Evolutionary conservation across 2,888 invertebrate species (phyloP).

Genomic region (Leucania comma): DNA sequence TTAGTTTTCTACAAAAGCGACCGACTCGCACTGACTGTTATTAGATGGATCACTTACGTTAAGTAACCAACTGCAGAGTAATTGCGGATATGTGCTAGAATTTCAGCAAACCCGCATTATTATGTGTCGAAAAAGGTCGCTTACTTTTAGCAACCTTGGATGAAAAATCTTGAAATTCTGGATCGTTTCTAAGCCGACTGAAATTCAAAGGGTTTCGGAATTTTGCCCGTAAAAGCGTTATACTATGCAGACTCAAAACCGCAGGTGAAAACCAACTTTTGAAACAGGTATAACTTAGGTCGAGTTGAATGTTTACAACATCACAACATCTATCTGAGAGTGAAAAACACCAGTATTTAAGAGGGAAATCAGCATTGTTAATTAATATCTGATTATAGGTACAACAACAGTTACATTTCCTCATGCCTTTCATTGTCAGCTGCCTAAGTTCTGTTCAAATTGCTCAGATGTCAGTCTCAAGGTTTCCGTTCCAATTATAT

Average conservation of each 20-base stretch:
- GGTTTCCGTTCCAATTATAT: constrained; percentile 20
- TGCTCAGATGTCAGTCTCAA: constrained; percentile 14
- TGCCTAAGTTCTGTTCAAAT: not conserved
- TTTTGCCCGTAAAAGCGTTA: constrained; percentile 16
- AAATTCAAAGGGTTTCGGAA: constrained; percentile 22
- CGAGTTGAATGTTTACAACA: constrained; percentile 2
- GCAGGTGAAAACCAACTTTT: constrained; percentile 13
- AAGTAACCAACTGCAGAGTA: constrained; percentile 2
- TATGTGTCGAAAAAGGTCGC: constrained; percentile 6
- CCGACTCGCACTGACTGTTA: not conserved
- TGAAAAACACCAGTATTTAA: not conserved
- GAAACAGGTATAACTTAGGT: not conserved
- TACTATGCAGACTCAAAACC: constrained; percentile 9
- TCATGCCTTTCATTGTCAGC: constrained; percentile 6
- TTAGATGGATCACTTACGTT: not conserved
- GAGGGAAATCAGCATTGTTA: not conserved
- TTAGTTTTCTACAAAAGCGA: not conserved
- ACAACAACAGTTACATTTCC: not conserved
- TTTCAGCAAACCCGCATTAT: constrained; percentile 1
- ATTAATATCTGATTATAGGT: constrained; percentile 6
- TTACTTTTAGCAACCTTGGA: not conserved
- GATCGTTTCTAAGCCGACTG: constrained; percentile 3
- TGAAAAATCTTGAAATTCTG: constrained; percentile 7
- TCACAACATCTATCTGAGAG: not conserved
- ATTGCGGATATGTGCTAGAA: constrained; percentile 7